phyloP scores from a whole-genome alignment of 2,113 vertebrate species.

The Apus apus region DNA sequence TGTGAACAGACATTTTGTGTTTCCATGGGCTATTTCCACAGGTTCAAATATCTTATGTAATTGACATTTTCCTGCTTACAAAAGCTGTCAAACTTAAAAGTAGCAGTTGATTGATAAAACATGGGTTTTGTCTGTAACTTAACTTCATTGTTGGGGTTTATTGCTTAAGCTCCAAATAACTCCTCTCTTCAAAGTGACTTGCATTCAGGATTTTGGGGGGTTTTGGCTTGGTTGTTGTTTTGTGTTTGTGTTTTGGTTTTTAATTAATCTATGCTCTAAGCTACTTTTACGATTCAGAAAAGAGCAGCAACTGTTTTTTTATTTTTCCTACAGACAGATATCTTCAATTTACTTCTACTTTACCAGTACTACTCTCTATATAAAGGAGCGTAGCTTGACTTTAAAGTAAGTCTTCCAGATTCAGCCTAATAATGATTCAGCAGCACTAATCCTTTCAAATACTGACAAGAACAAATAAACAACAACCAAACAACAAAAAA shows the following conservation, averaged over 20 bases:
- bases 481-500: too few relatives aligned
- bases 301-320: neutral
- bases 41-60: slow-evolving; percentile 70
- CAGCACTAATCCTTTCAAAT: neutral
- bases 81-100: slow-evolving; percentile 64
- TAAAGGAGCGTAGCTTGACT: neutral
- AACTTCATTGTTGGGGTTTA: slow-evolving; percentile 43
- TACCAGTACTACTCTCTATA: neutral
- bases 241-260: neutral
- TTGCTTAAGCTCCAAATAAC: slow-evolving; percentile 11
- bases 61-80: slow-evolving; percentile 71
- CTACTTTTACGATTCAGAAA: neutral
- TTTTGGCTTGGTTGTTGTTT: neutral
- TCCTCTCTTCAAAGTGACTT: neutral
- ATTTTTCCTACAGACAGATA: neutral
- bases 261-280: neutral
- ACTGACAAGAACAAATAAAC: too few relatives aligned
- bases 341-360: neutral
- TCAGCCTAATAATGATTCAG: neutral
- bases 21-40: slow-evolving; percentile 72
- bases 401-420: neutral
- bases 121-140: slow-evolving; percentile 43
- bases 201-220: neutral
- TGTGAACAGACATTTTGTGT: slow-evolving; percentile 74
- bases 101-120: slow-evolving; percentile 64